These are phyloP conservation scores for Drosophila nigrodunni DNA, from an alignment of 1,140 invertebrate species.

Conservation along the genomic window DNA sequence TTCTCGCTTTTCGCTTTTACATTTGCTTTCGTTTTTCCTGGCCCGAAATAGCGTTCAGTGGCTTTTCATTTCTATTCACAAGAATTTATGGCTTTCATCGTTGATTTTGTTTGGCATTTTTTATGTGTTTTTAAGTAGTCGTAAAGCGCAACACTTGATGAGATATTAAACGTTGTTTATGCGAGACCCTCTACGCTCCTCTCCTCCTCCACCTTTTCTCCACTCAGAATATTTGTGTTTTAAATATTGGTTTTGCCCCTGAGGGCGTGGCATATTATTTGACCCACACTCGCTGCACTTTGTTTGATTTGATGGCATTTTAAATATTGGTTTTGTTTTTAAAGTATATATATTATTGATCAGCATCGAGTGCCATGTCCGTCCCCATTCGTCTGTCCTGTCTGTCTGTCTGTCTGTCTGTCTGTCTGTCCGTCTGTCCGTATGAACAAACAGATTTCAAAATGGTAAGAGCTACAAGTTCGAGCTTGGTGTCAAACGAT, in stretches of 20 bases:
- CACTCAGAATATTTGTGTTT: background rate
- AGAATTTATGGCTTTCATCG: constrained; percentile 79
- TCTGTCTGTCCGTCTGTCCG: no score
- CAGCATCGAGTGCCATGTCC: no score
- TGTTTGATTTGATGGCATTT: constrained; percentile 77
- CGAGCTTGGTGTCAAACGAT: no score
- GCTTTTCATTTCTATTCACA: constrained; percentile 78
- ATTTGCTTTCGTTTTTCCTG: constrained; percentile 56
- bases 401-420: no score
- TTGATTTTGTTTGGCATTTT: constrained; percentile 75
- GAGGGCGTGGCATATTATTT: constrained; percentile 31
- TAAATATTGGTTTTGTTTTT: constrained; percentile 83
- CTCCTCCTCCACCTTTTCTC: background rate
- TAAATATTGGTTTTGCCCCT: background rate
- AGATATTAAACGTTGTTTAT: constrained; percentile 78
- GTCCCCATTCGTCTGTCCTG: no score
- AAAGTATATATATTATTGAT: no score
- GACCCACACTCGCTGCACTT: constrained; percentile 58
- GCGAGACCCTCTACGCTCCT: constrained; percentile 1
- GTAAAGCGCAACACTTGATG: constrained; percentile 82
- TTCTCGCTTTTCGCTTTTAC: constrained; percentile 58
- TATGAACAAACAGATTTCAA: no score
- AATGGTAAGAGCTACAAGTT: no score
- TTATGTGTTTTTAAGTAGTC: constrained; percentile 82
- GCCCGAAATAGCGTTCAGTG: constrained; percentile 42